Percentiles rank a stretch among this genome's conserved stretches.
Conservation (phyloP, 1,140 invertebrate species). For the Ditylenchus dipsaci region DNA sequence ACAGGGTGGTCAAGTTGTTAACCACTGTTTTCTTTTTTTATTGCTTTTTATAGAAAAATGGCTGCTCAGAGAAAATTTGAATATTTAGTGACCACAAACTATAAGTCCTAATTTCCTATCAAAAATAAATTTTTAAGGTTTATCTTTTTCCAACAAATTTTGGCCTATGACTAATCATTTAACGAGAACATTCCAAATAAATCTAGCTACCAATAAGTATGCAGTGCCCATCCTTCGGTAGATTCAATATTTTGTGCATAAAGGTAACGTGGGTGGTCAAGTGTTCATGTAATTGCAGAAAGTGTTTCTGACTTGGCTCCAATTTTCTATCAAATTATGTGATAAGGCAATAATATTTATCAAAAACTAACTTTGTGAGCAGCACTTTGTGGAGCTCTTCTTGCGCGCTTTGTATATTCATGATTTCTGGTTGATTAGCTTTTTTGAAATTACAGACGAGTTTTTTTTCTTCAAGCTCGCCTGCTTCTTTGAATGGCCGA, state of each 20-base stretch:
- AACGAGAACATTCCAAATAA: too few species aligned
- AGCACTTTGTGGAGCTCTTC: neutral
- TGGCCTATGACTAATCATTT: too few species aligned
- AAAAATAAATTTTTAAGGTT: too few species aligned
- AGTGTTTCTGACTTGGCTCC: neutral
- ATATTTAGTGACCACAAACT: too few species aligned
- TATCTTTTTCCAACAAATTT: too few species aligned
- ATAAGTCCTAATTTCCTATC: too few species aligned
- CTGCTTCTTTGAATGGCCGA: neutral
- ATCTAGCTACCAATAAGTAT: slow-evolving; percentile 30
- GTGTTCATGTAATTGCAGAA: neutral
- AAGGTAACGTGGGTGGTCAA: slow-evolving; percentile 27
- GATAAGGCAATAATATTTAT: neutral
- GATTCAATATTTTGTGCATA: slow-evolving; percentile 19
- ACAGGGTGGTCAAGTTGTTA: too few species aligned
- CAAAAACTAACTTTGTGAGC: neutral
- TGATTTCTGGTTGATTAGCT: neutral
- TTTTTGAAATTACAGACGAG: neutral
- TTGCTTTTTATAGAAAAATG: too few species aligned
- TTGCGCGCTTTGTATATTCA: neutral
- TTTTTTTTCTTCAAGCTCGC: neutral
- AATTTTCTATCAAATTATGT: neutral
- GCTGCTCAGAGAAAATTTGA: too few species aligned
- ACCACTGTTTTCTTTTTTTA: too few species aligned
- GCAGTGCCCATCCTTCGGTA: slow-evolving; percentile 30